These are phyloP conservation scores for Cynaeus angustus DNA, from an alignment of 2,888 invertebrate genomes.

Conservation along the genomic window DNA sequence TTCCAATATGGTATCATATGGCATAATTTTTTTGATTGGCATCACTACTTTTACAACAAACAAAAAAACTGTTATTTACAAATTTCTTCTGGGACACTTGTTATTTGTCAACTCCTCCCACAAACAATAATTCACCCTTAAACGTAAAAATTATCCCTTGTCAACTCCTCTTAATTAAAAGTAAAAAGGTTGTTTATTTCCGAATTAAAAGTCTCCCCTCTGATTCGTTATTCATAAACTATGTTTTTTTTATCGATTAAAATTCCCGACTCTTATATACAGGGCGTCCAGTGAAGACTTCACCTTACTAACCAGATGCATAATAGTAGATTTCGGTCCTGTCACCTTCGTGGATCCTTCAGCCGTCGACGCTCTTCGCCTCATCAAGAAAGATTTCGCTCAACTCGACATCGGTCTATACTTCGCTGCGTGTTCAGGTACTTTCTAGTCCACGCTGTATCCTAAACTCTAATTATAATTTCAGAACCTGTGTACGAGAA, in stretches of 20 bases:
- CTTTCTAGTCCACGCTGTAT: slow-evolving; percentile 42
- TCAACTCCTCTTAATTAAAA: neutral
- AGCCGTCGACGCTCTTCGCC: slow-evolving; percentile 77
- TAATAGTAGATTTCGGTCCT: slow-evolving; percentile 82
- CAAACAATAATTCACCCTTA: no score
- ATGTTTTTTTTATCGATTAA: no score
- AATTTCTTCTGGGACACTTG: no score
- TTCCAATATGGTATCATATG: no score
- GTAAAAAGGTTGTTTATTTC: neutral
- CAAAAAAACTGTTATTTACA: no score
- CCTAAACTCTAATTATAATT: slow-evolving; percentile 6
- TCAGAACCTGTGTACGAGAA: slow-evolving; percentile 80
- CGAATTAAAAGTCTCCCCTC: neutral
- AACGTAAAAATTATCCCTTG: neutral
- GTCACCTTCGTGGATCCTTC: slow-evolving; percentile 82
- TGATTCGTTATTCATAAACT: no score
- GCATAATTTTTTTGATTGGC: no score
- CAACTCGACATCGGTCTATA: slow-evolving; percentile 75
- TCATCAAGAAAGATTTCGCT: slow-evolving; percentile 75
- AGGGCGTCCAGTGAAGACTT: slow-evolving; percentile 53
- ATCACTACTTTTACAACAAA: no score
- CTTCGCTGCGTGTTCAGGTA: slow-evolving; percentile 80
- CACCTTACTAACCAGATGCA: slow-evolving; percentile 69
- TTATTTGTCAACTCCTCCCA: no score
- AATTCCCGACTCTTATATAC: neutral